A percentile compares a stretch with the other conserved stretches of the same genome.
These are phyloP conservation scores for Thereuonema tuberculata DNA, from an alignment of 1,140 invertebrate genomes.

Conservation along the genomic window DNA sequence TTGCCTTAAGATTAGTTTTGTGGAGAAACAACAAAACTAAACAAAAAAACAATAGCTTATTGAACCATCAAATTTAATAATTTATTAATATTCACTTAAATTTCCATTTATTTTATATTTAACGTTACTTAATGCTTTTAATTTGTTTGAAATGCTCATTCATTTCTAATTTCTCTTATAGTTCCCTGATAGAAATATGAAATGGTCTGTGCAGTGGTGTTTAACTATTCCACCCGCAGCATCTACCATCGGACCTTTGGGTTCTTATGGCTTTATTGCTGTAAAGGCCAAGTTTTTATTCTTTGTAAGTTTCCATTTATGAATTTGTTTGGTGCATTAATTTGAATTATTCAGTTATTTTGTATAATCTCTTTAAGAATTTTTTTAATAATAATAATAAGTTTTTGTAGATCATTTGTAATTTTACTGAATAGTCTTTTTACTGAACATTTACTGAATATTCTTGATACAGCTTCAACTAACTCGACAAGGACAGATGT, in stretches of 20 bases:
- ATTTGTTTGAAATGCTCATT: no score
- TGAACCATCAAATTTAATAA: no score
- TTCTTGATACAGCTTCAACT: constrained; percentile 55
- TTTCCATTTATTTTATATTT: no score
- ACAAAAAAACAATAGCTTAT: no score
- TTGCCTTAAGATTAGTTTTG: no score
- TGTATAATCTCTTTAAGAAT: constrained; percentile 3
- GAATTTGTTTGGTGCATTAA: neutral
- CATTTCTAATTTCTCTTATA: no score
- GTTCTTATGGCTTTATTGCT: constrained; percentile 66
- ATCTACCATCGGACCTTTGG: constrained; percentile 64
- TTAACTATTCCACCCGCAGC: constrained; percentile 76
- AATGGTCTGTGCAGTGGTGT: constrained; percentile 81
- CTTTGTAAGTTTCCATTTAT: constrained; percentile 48
- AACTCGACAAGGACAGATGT: constrained; percentile 49
- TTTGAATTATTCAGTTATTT: neutral
- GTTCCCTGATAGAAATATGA: constrained; percentile 48
- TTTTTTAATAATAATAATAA: neutral
- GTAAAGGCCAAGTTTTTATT: constrained; percentile 75
- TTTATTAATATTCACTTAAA: no score
- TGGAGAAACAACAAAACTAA: no score
- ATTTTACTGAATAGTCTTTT: no score
- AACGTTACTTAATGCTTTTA: no score
- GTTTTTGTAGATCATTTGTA: no score
- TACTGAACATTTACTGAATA: neutral